These are phyloP conservation scores for Matsumurasca onukii DNA, from an alignment of 1,140 invertebrate genomes.

Conservation along the genomic window DNA sequence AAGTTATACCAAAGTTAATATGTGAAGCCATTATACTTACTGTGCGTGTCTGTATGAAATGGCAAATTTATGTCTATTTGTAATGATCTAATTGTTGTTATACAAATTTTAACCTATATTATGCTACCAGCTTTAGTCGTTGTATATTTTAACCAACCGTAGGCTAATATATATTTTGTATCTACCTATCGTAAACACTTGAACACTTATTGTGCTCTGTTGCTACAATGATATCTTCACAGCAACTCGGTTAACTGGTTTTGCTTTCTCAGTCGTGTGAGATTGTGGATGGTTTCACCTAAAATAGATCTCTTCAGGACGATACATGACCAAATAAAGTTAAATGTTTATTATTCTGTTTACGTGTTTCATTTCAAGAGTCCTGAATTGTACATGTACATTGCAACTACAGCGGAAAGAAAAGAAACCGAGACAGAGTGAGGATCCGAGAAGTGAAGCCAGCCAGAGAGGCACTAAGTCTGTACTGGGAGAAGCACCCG, in stretches of 20 bases:
- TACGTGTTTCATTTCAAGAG: no score
- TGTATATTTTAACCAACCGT: slow-evolving; percentile 15
- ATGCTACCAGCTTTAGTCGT: slow-evolving; percentile 5
- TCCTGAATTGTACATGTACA: no score
- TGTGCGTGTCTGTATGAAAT: neutral
- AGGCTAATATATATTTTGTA: slow-evolving; percentile 8
- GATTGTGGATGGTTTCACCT: slow-evolving; percentile 16
- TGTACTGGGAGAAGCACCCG: no score
- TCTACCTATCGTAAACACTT: neutral
- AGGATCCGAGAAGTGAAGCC: no score
- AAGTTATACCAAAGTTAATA: neutral
- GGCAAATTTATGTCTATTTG: no score
- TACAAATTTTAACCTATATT: neutral
- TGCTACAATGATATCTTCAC: neutral
- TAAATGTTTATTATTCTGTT: slow-evolving; percentile 23
- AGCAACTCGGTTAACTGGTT: neutral
- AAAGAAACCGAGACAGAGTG: no score
- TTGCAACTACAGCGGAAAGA: no score
- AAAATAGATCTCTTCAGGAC: slow-evolving; percentile 7
- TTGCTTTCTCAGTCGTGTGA: neutral
- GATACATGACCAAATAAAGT: slow-evolving; percentile 27
- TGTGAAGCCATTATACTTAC: neutral
- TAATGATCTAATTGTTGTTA: no score
- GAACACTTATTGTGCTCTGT: neutral
- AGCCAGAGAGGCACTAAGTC: no score